Conservation (phyloP, 1,140 invertebrate species). For the Hycleus phaleratus region DNA sequence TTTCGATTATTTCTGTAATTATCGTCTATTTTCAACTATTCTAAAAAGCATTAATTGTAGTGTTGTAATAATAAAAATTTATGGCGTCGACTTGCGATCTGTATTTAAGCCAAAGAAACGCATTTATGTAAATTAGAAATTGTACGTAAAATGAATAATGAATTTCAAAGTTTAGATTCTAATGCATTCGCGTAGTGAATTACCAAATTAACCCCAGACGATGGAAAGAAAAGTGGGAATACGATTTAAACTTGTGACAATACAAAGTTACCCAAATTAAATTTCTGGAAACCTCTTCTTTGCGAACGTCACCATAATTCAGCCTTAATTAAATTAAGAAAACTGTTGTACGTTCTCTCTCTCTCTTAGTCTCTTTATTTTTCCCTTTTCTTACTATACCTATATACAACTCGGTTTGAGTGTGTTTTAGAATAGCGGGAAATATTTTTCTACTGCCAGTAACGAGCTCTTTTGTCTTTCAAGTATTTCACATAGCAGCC, state of each 20-base stretch:
- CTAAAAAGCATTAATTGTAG: too few species aligned
- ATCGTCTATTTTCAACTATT: too few species aligned
- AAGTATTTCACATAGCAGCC: slow-evolving; percentile 20
- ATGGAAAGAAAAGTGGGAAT: slow-evolving; percentile 17
- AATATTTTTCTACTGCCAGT: slow-evolving; percentile 31
- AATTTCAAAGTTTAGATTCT: slow-evolving; percentile 25
- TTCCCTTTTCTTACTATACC: too few species aligned
- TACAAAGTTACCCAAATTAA: slow-evolving; percentile 35
- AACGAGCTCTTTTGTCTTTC: slow-evolving; percentile 33
- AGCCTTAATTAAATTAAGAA: slow-evolving; percentile 36
- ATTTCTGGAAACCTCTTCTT: slow-evolving; percentile 26
- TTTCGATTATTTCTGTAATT: too few species aligned
- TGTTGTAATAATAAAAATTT: slow-evolving; percentile 9
- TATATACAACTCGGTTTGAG: too few species aligned
- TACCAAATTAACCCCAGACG: slow-evolving; percentile 28
- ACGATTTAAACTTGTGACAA: slow-evolving; percentile 33
- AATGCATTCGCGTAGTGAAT: slow-evolving; percentile 26
- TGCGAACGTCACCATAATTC: slow-evolving; percentile 29
- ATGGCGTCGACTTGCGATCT: slow-evolving; percentile 1
- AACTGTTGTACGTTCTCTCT: slow-evolving; percentile 16
- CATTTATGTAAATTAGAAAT: slow-evolving; percentile 25
- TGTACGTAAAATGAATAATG: slow-evolving; percentile 26
- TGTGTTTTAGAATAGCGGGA: slow-evolving; percentile 21
- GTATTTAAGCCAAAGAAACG: slow-evolving; percentile 20
- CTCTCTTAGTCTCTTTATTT: too few species aligned